Percentiles rank a stretch among this genome's conserved stretches.
Conservation (phyloP, 2,113 vertebrate species). For the Gopherus flavomarginatus region DNA sequence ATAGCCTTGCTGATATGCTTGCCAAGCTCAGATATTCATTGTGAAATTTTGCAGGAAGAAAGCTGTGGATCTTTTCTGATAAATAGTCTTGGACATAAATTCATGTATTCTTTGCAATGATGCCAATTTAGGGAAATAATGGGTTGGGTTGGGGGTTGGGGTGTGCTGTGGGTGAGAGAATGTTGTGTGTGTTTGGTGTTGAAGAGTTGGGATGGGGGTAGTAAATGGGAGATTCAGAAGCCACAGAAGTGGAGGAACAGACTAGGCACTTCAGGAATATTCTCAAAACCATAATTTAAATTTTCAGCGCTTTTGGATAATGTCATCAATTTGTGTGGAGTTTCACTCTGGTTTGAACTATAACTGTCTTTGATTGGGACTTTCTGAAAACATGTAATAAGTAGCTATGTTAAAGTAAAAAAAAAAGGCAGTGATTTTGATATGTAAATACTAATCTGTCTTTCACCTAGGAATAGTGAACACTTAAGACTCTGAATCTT, state of each 20-base stretch:
- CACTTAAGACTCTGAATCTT: neutral
- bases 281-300: neutral
- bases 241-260: neutral
- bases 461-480: neutral
- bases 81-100: neutral
- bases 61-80: neutral
- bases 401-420: neutral
- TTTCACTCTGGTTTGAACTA: neutral
- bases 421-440: neutral
- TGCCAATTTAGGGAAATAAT: neutral
- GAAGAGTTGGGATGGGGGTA: neutral
- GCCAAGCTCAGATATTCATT: neutral
- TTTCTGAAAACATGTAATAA: neutral
- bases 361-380: neutral
- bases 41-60: neutral
- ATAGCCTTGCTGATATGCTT: neutral
- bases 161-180: neutral
- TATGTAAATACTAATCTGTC: neutral
- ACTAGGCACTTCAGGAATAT: neutral
- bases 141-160: neutral
- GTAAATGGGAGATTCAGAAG: neutral
- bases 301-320: neutral
- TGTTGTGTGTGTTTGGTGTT: neutral
- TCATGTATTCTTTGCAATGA: neutral
- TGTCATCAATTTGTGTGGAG: neutral